Base-by-base conservation (phyloP, 2,113 vertebrate genomes). In the Ophthalmolycus amberensis region DNA sequence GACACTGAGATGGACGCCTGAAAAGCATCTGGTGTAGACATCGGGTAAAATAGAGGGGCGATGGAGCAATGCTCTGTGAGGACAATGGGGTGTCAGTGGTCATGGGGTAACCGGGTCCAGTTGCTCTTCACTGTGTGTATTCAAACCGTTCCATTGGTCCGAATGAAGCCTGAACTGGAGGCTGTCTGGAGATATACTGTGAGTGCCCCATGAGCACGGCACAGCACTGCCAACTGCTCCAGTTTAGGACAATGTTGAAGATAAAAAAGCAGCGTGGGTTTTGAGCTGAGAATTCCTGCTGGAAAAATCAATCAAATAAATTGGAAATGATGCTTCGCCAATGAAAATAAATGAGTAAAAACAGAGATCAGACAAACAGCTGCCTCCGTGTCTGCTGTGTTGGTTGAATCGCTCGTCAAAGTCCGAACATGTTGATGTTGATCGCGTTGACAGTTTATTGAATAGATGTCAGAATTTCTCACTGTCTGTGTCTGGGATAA, bases 391-490 rank as follows among this genome's bases (percentile, higher is more conserved):
- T 79, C 81, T 27, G 69, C 80, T 79, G 59, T 44, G 71, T 82
- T 86, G 75, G 74, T 62, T 63, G 78, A 68, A 32, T 74, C 74
- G 69, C 68, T 89, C 38, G 3, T 80, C 85, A 70, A 75, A 62
- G 63, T 70, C 60, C 27, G 1, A 85, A 83, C 80, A 84, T 68
- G 82, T 63, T 37, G 70, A 77, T 66, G 79, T 46, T 86, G 80
- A 90, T 77, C 82, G 76, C 62, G 66, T 73, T 80, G 85, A 84
- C 90, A 87, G 74, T 71, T 89, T 86, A 86, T 91, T 82, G 81
- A 89, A 68, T 73, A 86, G 42, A 72, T 89, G 87, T 88, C 90
- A 89, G 56, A 25, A 38, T 74, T 77, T 76, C 75, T 89, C 38
- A 16, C 71, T 50, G 74, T 71, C 67, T 58, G 52, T 65, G 60